Base-by-base conservation (phyloP, 2,888 invertebrate genomes). In the Sarcophaga subvicina region DNA sequence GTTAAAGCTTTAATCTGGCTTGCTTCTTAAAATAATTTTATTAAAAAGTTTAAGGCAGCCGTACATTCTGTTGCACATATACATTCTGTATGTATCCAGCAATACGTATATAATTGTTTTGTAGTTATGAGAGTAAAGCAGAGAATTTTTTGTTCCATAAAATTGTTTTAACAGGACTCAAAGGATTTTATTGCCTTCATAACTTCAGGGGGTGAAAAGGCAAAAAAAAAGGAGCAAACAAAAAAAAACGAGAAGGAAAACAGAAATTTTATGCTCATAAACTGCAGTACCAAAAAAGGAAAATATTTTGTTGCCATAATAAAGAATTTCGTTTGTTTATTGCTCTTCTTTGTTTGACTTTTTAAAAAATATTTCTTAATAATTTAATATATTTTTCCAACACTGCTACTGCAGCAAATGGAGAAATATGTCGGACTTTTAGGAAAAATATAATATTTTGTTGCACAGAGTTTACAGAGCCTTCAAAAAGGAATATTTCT, bases 101-200 rank as follows among this genome's bases (percentile, higher is more conserved):
- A 37, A 37, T 37, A 37, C 37, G 6, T 37, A 37, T 6, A 37
- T 37, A 37, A 37, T 37, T 37, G 37, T 37, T 37, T 6, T 37
- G 37, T 6, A 37, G 37, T 37, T 27, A 60, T 37, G 6, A n/a
- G 37, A 73, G 12, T 3, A 62, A 37, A 45, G 54, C 14, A 60
- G 17, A 75, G 47, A 62, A 67, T 63, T 69, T 79, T 3, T 3
- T 62, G 49, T 12, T 20, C 14, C 62, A 66, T 69, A 64, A 71
- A 70, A 76, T 71, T 78, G 47, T 83, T 83, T 72, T 77, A 54
- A 66, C 69, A 76, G 27, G 70, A 17, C 70, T 76, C 70, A 70
- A 64, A 76, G 64, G 64, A 71, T 70, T 70, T 71, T 64, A 71
- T 64, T 47, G 70, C 75, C 67, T n/a, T 60, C 45, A 22, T 71